Evolutionary conservation across 2,113 vertebrate genomes (phyloP).

Genomic region (Forbesichthys papilliferus): DNA sequence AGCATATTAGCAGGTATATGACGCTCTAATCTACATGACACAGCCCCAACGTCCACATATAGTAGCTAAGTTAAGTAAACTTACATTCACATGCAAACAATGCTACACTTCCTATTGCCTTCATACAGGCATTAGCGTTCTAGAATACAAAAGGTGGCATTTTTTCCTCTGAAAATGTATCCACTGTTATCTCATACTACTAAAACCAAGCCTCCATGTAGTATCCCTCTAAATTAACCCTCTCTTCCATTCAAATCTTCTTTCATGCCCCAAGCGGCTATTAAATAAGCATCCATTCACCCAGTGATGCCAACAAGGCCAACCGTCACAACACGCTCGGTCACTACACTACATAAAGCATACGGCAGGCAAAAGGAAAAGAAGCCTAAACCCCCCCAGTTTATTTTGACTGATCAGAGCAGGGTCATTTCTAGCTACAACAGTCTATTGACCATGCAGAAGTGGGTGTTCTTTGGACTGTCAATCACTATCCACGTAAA

Average conservation of each 20-base stretch:
- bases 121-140: background rate
- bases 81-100: too few relatives aligned
- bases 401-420: constrained; percentile 43
- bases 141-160: constrained; percentile 1
- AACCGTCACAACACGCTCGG: constrained; percentile 62
- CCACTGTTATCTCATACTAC: constrained; percentile 13
- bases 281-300: constrained; percentile 51
- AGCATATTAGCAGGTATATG: too few relatives aligned
- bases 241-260: constrained; percentile 45
- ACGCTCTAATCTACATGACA: too few relatives aligned
- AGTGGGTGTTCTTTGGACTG: constrained; percentile 1
- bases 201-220: constrained; percentile 16
- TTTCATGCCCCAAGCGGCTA: constrained; percentile 40
- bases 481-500: too few relatives aligned
- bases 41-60: too few relatives aligned
- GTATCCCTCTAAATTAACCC: constrained; percentile 25
- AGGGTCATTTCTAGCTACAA: constrained; percentile 27
- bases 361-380: constrained; percentile 57
- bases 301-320: constrained; percentile 48
- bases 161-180: constrained; percentile 18
- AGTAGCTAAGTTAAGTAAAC: too few relatives aligned
- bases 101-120: too few relatives aligned
- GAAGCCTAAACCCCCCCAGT: constrained; percentile 56
- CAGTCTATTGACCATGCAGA: constrained; percentile 34
- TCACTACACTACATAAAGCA: constrained; percentile 21